phyloP scores from a whole-genome alignment of 2,888 invertebrate species.

The Philaethria dido region DNA sequence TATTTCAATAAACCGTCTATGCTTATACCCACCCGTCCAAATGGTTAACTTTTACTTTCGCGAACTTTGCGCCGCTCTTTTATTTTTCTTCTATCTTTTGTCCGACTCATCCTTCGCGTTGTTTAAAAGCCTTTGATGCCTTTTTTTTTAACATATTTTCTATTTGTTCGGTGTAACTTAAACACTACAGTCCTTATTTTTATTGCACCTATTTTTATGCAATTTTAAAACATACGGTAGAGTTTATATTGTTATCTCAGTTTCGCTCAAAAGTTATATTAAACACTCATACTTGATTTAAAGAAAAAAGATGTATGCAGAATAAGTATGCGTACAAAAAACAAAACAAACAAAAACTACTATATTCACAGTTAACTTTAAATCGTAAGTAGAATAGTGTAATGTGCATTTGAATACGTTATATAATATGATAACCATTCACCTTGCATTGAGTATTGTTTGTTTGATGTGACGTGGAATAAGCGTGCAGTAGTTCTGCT shows the following conservation, averaged over 20 bases:
- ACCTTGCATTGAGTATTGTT: conserved; percentile 38
- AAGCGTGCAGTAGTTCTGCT: conserved; percentile 8
- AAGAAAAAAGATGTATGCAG: background rate
- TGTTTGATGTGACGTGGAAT: conserved; percentile 32
- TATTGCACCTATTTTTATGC: background rate
- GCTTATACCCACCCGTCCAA: conserved; percentile 68
- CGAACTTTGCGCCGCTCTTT: conserved; percentile 61
- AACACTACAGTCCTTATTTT: background rate
- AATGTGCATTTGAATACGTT: conserved; percentile 32
- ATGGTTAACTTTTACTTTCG: conserved; percentile 76
- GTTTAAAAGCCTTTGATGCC: conserved; percentile 46
- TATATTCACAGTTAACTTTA: conserved; percentile 16
- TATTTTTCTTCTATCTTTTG: conserved; percentile 33
- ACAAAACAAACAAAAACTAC: conserved; percentile 2
- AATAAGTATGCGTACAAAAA: background rate
- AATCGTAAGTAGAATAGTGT: conserved; percentile 28
- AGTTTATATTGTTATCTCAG: background rate
- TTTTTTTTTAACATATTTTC: conserved; percentile 53
- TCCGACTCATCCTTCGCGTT: conserved; percentile 56
- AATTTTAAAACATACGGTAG: background rate
- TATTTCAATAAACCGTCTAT: conserved; percentile 80
- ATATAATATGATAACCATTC: conserved; percentile 38
- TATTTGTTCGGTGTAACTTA: conserved; percentile 32
- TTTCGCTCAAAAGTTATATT: background rate
- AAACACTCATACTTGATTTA: background rate